Percentiles rank a stretch among this genome's conserved stretches.
Evolutionary conservation across 2,113 vertebrate species (phyloP).

Genomic region (Synodontis membranacea): DNA sequence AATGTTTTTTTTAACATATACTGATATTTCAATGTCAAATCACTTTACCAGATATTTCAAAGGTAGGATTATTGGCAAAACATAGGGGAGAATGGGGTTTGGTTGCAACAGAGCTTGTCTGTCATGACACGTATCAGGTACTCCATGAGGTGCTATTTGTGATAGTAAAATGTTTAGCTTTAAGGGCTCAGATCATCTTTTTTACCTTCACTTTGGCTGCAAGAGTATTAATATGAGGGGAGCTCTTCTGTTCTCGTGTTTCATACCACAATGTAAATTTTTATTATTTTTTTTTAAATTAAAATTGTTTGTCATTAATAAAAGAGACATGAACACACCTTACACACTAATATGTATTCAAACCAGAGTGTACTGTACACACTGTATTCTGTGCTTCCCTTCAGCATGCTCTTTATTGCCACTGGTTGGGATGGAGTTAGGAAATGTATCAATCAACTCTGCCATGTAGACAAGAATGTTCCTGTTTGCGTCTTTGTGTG

Average conservation of each 20-base stretch:
- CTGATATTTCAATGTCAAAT: neutral
- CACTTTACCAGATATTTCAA: constrained; percentile 6
- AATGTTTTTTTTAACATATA: constrained; percentile 3
- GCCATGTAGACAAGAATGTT: neutral
- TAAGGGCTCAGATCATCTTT: neutral
- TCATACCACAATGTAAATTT: neutral
- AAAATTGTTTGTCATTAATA: neutral
- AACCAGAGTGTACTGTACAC: neutral
- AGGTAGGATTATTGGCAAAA: neutral
- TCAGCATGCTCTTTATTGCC: neutral
- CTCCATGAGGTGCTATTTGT: neutral
- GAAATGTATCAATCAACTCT: neutral
- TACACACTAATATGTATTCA: neutral
- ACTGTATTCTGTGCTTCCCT: neutral
- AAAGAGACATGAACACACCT: constrained; percentile 1
- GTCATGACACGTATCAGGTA: neutral
- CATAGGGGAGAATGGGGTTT: too few relatives aligned
- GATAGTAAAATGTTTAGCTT: neutral
- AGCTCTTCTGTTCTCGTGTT: neutral
- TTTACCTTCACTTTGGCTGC: neutral
- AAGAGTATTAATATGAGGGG: neutral
- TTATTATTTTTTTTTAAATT: too few relatives aligned
- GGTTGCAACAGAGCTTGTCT: neutral
- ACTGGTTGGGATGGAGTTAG: neutral
- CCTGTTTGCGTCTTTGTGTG: neutral